Base-by-base conservation (phyloP, 37 sponge, comb jelly and placozoan species). In the Sycon ciliatum region DNA sequence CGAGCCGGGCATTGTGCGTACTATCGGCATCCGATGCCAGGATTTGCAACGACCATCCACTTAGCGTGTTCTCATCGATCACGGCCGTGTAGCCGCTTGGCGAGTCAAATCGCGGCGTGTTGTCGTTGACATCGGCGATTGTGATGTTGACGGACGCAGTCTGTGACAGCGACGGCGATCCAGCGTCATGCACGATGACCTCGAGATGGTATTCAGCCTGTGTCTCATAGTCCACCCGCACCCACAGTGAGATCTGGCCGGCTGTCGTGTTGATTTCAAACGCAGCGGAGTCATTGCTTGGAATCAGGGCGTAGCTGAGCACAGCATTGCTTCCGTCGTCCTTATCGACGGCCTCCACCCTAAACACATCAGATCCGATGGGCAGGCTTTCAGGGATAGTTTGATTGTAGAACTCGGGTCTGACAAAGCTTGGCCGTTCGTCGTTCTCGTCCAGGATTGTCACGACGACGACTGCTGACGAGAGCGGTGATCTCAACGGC, bases 1-100 rank as follows among this genome's bases (percentile, higher is more conserved):
- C 69, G 0, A 87, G 82, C 18, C 79, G 79, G 36, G 81, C 36
- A 56, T 91, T 91, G 27, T 67, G 37, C 56, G 85, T 87, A 1
- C 65, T 56, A 67, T 91, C 92, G n/a, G 49, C 30, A 58, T 91
- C 92, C 27, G 36, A 24, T 22, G 78, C 92, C 2, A 39, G 26
- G 22, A 81, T 39, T 3, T n/a, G 36, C 0, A 83, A 32, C 16
- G 87, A 57, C 42, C 71, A 42, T 1, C 71, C 75, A 32, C 79
- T 79, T 22, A 81, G 63, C 7, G 16, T 60, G 63, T 7, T 24
- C 22, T 18, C 26, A 7, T 60, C 63, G 27, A 11, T 22, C 31
- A 60, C 32, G 31, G 63, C 32, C 24, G 26, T 24, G 31, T 11
- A 11, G 63, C 9, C 7, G 63, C 27, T 28, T 9, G 7, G 31